Conservation (phyloP, 2,888 invertebrate genomes). For the Eupeodes latifasciatus region DNA sequence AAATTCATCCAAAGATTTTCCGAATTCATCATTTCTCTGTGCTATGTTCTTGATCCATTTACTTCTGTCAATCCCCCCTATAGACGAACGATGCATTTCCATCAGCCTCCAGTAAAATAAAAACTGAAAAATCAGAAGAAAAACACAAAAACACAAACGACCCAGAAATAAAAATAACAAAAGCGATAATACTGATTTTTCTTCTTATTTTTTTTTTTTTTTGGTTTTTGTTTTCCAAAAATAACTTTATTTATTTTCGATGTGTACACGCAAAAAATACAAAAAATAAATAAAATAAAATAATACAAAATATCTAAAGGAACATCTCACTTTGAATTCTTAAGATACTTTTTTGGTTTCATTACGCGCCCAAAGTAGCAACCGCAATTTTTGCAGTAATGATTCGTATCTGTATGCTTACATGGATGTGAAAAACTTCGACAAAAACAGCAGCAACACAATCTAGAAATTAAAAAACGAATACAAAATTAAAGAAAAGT, state of each 20-base stretch:
- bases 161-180: slow-evolving; percentile 19
- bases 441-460: slow-evolving; percentile 81
- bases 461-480: slow-evolving; percentile 74
- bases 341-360: slow-evolving; percentile 78
- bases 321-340: slow-evolving; percentile 60
- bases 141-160: background rate
- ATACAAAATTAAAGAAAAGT: slow-evolving; percentile 2
- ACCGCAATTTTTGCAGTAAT: slow-evolving; percentile 83
- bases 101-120: too few species aligned
- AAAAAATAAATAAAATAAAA: slow-evolving; percentile 50
- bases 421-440: slow-evolving; percentile 81
- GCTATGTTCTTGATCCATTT: too few species aligned
- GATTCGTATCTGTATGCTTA: slow-evolving; percentile 82
- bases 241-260: slow-evolving; percentile 69
- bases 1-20: too few species aligned
- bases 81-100: too few species aligned
- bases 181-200: slow-evolving; percentile 9
- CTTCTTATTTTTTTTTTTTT: slow-evolving; percentile 4
- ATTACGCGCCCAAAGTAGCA: slow-evolving; percentile 82
- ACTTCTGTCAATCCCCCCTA: too few species aligned
- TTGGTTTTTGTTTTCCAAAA: slow-evolving; percentile 62
- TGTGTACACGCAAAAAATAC: background rate
- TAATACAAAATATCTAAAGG: slow-evolving; percentile 35
- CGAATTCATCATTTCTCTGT: too few species aligned
- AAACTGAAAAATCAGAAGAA: background rate